phyloP scores from a whole-genome alignment of 1,140 invertebrate species.

The Drosophila tristis region DNA sequence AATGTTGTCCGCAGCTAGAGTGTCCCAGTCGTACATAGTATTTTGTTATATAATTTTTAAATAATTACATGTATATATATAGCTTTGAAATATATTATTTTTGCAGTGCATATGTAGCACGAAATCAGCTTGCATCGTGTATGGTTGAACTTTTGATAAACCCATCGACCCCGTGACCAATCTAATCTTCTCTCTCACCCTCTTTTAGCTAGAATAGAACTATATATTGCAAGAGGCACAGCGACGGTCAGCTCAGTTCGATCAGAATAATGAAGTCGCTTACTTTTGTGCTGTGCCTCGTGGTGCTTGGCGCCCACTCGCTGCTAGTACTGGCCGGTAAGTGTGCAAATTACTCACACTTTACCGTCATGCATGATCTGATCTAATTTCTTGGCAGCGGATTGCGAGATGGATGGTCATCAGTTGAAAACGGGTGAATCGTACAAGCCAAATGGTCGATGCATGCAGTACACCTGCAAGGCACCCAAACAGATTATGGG shows the following conservation, averaged over 20 bases:
- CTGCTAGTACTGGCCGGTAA: slow-evolving; percentile 54
- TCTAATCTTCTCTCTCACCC: slow-evolving; percentile 16
- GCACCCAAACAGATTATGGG: not conserved
- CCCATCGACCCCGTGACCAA: not conserved
- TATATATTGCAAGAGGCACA: slow-evolving; percentile 6
- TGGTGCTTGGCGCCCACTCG: slow-evolving; percentile 51
- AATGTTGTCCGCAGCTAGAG: slow-evolving; percentile 49
- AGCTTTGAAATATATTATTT: too few species aligned
- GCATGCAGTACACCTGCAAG: slow-evolving; percentile 36
- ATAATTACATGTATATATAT: not conserved
- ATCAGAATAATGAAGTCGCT: slow-evolving; percentile 38
- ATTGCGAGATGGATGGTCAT: slow-evolving; percentile 30
- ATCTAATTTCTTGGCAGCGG: not conserved
- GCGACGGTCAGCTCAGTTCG: slow-evolving; percentile 7
- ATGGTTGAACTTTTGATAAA: slow-evolving; percentile 23
- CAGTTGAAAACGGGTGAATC: slow-evolving; percentile 40
- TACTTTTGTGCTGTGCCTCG: slow-evolving; percentile 57
- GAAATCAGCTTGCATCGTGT: too few species aligned
- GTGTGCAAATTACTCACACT: not conserved
- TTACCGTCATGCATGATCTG: not conserved
- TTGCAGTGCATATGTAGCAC: too few species aligned
- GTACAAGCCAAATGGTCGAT: slow-evolving; percentile 29
- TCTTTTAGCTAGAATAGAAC: too few species aligned
- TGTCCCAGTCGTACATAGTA: slow-evolving; percentile 14
- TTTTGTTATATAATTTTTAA: not conserved